Conservation (phyloP, 2,888 invertebrate genomes). For the Drosophila nigricruria region DNA sequence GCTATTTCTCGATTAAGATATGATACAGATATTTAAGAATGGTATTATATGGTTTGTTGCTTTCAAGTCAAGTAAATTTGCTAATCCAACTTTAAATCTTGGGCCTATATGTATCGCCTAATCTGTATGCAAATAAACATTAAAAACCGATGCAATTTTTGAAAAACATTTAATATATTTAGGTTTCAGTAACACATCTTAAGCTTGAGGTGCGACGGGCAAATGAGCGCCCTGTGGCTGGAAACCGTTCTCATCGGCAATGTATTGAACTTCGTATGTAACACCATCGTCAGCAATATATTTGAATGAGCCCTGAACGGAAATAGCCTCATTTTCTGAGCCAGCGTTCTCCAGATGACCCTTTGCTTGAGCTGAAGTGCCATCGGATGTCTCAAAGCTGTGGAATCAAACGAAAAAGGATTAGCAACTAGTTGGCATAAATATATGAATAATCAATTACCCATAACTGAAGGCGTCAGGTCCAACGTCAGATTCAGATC, state of each 20-base stretch:
- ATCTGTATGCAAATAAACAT: background rate
- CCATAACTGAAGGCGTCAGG: constrained; percentile 86
- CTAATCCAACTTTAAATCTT: no score
- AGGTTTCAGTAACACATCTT: constrained; percentile 8
- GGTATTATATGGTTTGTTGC: no score
- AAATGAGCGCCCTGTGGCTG: constrained; percentile 84
- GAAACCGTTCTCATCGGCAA: constrained; percentile 86
- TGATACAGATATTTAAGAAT: no score
- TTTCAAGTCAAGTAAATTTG: no score
- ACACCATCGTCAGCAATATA: constrained; percentile 69
- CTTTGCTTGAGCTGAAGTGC: constrained; percentile 54
- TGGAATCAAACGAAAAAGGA: constrained; percentile 14
- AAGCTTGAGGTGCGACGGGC: constrained; percentile 41
- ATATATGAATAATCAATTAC: constrained; percentile 21
- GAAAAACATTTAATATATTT: constrained; percentile 44
- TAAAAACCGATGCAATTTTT: constrained; percentile 29
- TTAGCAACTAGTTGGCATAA: background rate
- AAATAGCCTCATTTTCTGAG: constrained; percentile 64
- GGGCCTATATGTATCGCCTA: background rate
- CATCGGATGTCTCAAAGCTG: constrained; percentile 70
- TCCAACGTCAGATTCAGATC: constrained; percentile 73
- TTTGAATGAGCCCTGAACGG: constrained; percentile 68
- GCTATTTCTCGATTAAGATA: background rate
- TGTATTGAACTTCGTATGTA: constrained; percentile 66
- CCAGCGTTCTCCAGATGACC: constrained; percentile 65